These are phyloP conservation scores for Scaptomyza parva DNA, from an alignment of 2,888 invertebrate genomes.

Conservation along the genomic window DNA sequence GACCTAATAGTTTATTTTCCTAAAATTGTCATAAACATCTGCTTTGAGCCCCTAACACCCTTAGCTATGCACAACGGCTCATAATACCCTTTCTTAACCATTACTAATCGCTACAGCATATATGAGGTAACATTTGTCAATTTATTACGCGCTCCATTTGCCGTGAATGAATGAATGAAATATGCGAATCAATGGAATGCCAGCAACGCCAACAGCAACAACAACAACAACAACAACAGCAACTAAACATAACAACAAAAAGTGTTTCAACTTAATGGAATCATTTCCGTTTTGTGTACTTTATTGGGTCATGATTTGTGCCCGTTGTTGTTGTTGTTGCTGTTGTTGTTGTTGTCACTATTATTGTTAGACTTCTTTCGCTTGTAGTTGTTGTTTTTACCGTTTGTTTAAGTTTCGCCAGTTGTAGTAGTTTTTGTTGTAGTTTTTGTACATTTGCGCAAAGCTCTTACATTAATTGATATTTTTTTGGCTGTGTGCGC, in stretches of 20 bases:
- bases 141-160: slow-evolving; percentile 57
- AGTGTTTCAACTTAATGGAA: slow-evolving; percentile 61
- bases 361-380: neutral
- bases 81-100: neutral
- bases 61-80: too few species aligned
- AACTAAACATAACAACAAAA: slow-evolving; percentile 21
- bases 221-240: slow-evolving; percentile 17
- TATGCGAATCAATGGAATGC: slow-evolving; percentile 26
- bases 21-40: too few species aligned
- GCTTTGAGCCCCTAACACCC: too few species aligned
- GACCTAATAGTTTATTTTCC: too few species aligned
- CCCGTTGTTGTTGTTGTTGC: slow-evolving; percentile 5
- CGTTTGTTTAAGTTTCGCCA: slow-evolving; percentile 16
- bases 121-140: slow-evolving; percentile 39
- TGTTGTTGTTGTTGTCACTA: neutral
- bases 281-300: slow-evolving; percentile 58
- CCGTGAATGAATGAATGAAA: slow-evolving; percentile 44
- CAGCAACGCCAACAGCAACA: slow-evolving; percentile 11
- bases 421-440: slow-evolving; percentile 9
- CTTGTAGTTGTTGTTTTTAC: neutral
- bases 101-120: neutral
- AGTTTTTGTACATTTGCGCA: slow-evolving; percentile 8
- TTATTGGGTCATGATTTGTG: slow-evolving; percentile 52
- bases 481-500: slow-evolving; percentile 38
- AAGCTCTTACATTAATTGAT: slow-evolving; percentile 54